These are phyloP conservation scores for Corythaeola cristata DNA, from an alignment of 2,113 vertebrate species.

Conservation along the genomic window DNA sequence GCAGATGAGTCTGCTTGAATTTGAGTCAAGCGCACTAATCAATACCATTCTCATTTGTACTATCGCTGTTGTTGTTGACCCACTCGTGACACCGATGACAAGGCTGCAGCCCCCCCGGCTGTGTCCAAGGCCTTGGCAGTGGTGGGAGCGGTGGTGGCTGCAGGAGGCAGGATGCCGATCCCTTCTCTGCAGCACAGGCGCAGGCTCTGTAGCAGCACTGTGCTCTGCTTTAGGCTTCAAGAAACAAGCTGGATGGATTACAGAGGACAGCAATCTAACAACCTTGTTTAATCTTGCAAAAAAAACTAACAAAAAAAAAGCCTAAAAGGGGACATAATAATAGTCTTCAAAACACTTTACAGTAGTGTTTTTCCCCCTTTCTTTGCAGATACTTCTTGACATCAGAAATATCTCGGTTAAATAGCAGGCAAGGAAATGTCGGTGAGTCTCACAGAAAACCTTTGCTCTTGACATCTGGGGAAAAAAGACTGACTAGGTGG, in stretches of 20 bases:
- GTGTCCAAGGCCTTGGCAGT: not conserved
- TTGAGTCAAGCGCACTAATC: not conserved
- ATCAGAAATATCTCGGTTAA: not conserved
- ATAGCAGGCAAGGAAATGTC: not conserved
- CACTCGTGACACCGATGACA: not conserved
- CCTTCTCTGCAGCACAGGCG: fast-evolving
- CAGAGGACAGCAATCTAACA: not conserved
- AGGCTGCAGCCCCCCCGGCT: fast-evolving
- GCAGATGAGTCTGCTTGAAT: not conserved
- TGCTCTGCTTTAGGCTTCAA: not conserved
- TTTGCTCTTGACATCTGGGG: not conserved
- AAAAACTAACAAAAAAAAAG: not conserved
- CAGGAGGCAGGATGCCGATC: not conserved
- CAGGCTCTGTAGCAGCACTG: not conserved
- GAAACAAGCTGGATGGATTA: not conserved
- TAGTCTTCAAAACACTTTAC: not conserved
- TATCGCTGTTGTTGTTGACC: not conserved
- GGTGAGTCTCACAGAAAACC: not conserved
- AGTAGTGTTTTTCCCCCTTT: not conserved
- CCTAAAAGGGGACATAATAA: not conserved
- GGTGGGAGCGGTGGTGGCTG: not conserved
- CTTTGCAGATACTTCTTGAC: not conserved
- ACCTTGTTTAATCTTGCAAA: not conserved
- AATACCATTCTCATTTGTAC: not conserved
- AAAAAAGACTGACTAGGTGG: not conserved